These are phyloP conservation scores for Astyanax mexicanus DNA, from an alignment of 2,797 vertebrate species.

Conservation along the genomic window DNA sequence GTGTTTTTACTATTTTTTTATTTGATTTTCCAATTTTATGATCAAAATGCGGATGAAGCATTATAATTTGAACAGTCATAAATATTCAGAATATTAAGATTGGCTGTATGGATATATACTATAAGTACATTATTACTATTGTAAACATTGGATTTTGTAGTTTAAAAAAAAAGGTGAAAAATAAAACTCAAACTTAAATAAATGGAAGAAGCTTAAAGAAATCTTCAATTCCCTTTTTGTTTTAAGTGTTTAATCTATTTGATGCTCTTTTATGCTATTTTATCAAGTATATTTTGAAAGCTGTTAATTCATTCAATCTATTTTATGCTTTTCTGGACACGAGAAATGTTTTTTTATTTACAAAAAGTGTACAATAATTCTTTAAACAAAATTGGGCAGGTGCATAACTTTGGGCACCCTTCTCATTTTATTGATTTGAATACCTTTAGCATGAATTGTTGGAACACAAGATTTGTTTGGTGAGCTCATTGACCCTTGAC, in stretches of 20 bases:
- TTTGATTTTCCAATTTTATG: background rate
- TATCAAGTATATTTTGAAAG: constrained; percentile 15
- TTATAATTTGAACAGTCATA: background rate
- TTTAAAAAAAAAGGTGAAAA: no score
- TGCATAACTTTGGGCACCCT: no score
- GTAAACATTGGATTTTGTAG: background rate
- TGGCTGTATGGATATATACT: background rate
- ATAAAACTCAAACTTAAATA: background rate
- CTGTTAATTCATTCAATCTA: no score
- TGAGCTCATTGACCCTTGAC: no score
- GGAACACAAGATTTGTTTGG: no score
- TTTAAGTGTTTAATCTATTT: background rate
- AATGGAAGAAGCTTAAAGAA: background rate
- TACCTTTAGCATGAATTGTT: no score
- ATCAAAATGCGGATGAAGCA: background rate
- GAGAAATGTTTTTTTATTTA: background rate
- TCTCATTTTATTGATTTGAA: no score
- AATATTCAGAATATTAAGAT: background rate
- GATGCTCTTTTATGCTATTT: background rate
- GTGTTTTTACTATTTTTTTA: no score
- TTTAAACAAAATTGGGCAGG: no score
- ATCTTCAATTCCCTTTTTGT: background rate
- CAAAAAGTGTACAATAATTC: no score
- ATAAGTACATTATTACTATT: background rate
- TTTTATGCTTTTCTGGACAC: constrained; percentile 10